Conservation (phyloP, 2,797 vertebrate species). For the Falco cherrug region DNA sequence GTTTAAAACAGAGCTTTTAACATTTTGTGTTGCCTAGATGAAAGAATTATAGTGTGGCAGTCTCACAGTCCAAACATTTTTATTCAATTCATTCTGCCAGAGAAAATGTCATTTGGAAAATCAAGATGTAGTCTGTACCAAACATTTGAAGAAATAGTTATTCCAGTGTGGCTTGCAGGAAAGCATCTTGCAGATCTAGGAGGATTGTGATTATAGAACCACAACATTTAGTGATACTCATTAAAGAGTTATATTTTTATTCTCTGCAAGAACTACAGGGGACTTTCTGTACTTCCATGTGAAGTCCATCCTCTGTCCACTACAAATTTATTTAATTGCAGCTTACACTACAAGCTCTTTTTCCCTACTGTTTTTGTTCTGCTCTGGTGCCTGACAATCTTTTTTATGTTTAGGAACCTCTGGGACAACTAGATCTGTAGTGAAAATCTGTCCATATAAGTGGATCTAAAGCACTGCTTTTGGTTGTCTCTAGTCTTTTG, state of each 20-base stretch:
- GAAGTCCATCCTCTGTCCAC: neutral
- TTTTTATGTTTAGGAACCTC: neutral
- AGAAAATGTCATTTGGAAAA: neutral
- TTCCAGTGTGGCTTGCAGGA: neutral
- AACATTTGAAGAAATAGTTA: neutral
- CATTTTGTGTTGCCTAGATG: neutral
- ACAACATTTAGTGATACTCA: slow-evolving; percentile 15
- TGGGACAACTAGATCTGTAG: neutral
- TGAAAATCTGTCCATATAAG: neutral
- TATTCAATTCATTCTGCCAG: neutral
- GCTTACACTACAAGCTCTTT: neutral
- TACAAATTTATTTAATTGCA: slow-evolving; percentile 24
- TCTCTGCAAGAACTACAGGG: neutral
- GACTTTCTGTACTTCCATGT: neutral
- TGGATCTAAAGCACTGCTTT: neutral
- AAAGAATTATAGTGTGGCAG: neutral
- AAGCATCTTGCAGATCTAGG: neutral
- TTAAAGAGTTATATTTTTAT: neutral
- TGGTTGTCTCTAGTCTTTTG: neutral
- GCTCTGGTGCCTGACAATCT: slow-evolving; percentile 3
- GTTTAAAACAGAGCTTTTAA: neutral
- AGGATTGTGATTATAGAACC: slow-evolving; percentile 9
- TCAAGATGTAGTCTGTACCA: neutral
- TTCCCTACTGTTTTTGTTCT: slow-evolving; percentile 37
- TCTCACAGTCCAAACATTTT: neutral